Evolutionary conservation across 2,113 vertebrate genomes (phyloP).

Genomic region (Dicerorhinus sumatrensis): DNA sequence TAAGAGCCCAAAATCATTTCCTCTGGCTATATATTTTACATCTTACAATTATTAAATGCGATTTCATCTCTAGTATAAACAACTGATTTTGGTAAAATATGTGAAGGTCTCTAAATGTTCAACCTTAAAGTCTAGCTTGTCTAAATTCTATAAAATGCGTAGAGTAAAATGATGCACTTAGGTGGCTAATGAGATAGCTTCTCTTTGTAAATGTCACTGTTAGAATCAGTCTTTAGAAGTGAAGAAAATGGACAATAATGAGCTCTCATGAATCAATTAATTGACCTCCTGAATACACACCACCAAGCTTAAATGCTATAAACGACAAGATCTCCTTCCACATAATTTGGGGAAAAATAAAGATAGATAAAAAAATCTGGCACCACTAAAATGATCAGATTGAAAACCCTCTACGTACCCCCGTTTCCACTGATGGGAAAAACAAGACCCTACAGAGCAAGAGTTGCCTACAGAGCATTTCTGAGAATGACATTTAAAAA

Average conservation of each 20-base stretch:
- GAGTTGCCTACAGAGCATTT: background rate
- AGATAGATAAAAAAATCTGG: slow-evolving; percentile 71
- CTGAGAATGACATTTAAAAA: background rate
- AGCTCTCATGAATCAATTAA: slow-evolving; percentile 76
- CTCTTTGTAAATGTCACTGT: background rate
- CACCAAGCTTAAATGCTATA: slow-evolving; percentile 72
- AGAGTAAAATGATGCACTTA: background rate
- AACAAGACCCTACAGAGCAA: background rate
- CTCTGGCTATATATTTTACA: background rate
- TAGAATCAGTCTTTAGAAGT: slow-evolving; percentile 59
- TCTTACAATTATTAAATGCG: background rate
- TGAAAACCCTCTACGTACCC: background rate
- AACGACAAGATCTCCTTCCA: slow-evolving; percentile 64
- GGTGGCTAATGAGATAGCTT: background rate
- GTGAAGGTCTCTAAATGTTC: background rate
- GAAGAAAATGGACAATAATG: slow-evolving; percentile 60
- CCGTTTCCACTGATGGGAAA: background rate
- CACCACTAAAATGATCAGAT: background rate
- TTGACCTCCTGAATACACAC: slow-evolving; percentile 68
- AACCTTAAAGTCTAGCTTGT: background rate
- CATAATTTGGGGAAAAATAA: slow-evolving; percentile 67
- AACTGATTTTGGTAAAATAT: background rate
- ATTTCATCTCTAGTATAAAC: background rate
- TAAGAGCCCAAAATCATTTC: background rate
- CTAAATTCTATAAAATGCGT: background rate